phyloP scores from a whole-genome alignment of 2,888 invertebrate species.

The Eilema caniola region DNA sequence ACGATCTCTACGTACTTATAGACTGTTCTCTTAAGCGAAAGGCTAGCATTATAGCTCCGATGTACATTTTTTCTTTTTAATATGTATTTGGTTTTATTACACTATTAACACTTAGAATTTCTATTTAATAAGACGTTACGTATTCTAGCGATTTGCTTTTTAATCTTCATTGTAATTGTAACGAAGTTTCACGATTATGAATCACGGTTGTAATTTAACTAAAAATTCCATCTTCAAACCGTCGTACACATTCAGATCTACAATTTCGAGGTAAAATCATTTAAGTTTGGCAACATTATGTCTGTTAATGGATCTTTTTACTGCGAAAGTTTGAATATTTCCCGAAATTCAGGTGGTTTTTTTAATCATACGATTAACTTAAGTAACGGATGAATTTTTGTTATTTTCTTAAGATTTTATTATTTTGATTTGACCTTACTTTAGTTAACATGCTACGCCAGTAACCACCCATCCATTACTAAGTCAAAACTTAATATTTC shows the following conservation, averaged over 20 bases:
- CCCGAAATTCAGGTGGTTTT: conserved; percentile 30
- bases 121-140: background rate
- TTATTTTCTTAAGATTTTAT: background rate
- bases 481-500: background rate
- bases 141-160: background rate
- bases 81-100: background rate
- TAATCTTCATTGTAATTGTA: background rate
- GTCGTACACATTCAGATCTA: conserved; percentile 2
- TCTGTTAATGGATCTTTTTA: conserved; percentile 42
- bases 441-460: background rate
- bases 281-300: conserved; percentile 38
- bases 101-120: conserved; percentile 6
- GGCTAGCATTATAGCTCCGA: too few species aligned
- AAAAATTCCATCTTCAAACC: background rate
- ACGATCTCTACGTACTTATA: too few species aligned
- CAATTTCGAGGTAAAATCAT: conserved; percentile 30
- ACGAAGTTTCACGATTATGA: background rate
- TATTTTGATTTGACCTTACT: background rate
- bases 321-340: conserved; percentile 37
- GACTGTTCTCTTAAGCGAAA: background rate
- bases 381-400: background rate
- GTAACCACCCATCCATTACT: conserved; percentile 1
- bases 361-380: conserved; percentile 22
- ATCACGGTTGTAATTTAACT: background rate
- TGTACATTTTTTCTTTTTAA: background rate